Base-by-base conservation (phyloP, 2,888 invertebrate species). In the Trichopoda pennipes region DNA sequence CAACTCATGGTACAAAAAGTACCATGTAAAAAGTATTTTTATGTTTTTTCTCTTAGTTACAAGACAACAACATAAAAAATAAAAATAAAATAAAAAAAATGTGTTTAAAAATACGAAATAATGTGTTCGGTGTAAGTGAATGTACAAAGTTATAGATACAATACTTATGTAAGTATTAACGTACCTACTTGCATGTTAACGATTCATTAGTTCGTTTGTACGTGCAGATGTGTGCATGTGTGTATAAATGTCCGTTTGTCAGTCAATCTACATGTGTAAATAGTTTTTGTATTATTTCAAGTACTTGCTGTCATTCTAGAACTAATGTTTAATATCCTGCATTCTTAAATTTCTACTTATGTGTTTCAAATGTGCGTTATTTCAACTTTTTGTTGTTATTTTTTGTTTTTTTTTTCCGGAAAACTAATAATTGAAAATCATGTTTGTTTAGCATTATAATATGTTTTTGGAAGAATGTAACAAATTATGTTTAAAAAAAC, bases 1-100 rank as follows among this genome's bases (percentile, higher is more conserved):
- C 87, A 61, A 84, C 85, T 88, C 88, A 87, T 86, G 86, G 87
- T 87, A 86, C 88, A 87, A 85, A 66, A 58, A 77, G 44, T 69
- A 61, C 44, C 68, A 55, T 76, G 69, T 61, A 61, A 69, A 44
- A 76, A 56, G 23, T 70, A 47, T 72, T 72, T 38, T 51, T 49
- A 12, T 61, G 35, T 72, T 72, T 72, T 23, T 51, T 38, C 16
- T 61, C 14, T 72, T 35, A 19, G 3, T 53, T 53, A 44, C 73
- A 74, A 55, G 35, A 23, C 38, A 38, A 21, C 12, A 21, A 38
- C n/a, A n/a, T n/a, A n/a, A n/a, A n/a, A n/a, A n/a, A n/a, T n/a
- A 44, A 70, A 58, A 35, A 19, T 63, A 53, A n/a, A 38, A 21
- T 47, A 74, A 53, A 21, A 38, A 66, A 21, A 49, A 6, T 38